Evolutionary conservation across 2,888 invertebrate genomes (phyloP).

Genomic region (Silvanus unidentatus): DNA sequence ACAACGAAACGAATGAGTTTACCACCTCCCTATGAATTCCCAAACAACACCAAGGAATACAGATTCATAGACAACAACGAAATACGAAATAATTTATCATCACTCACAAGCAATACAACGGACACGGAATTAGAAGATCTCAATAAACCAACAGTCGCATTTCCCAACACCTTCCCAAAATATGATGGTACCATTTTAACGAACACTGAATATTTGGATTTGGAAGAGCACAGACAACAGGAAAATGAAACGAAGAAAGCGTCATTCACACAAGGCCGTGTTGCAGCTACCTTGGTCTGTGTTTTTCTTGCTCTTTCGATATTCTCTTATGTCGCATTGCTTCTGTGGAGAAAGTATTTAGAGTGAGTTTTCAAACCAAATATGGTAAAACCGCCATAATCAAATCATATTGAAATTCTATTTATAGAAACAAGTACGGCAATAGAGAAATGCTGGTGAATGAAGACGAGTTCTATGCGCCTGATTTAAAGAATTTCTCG

Average conservation of each 20-base stretch:
- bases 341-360: slow-evolving; percentile 45
- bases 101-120: not conserved
- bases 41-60: too few species aligned
- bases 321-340: slow-evolving; percentile 41
- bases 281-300: slow-evolving; percentile 29
- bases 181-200: not conserved
- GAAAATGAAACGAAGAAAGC: slow-evolving; percentile 1
- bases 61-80: not conserved
- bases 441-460: slow-evolving; percentile 48
- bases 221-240: not conserved
- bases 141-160: not conserved
- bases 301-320: slow-evolving; percentile 39
- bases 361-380: slow-evolving; percentile 39
- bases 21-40: too few species aligned
- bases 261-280: slow-evolving; percentile 20
- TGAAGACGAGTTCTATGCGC: slow-evolving; percentile 43
- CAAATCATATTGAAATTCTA: slow-evolving; percentile 11
- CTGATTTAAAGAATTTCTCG: slow-evolving; percentile 46
- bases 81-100: not conserved
- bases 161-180: not conserved
- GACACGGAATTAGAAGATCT: not conserved
- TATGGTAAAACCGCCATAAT: not conserved
- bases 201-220: not conserved
- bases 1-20: too few species aligned
- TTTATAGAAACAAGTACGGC: slow-evolving; percentile 42